Evolutionary conservation across 2,888 invertebrate species (phyloP), one percentile per base, ranked within the genome.

Genomic region (Drosophila tanythrix): DNA sequence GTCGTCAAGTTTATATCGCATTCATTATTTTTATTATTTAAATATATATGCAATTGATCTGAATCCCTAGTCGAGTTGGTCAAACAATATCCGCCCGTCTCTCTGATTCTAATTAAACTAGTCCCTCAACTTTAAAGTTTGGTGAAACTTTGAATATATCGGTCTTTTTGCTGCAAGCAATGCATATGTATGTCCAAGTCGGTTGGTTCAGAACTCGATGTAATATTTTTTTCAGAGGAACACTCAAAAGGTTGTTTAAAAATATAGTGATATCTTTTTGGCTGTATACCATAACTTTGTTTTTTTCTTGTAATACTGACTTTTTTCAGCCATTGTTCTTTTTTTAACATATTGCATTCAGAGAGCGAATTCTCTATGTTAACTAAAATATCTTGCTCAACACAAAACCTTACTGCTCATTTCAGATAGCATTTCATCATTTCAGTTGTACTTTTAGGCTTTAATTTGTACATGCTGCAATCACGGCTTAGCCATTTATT

Each of bases 291-390:
- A 0, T 21, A 15, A 8, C 4, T 46, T 15, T 46, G 13, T 7
- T 5, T 13, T 48, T 50, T 38, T 56, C 52, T 46, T 38, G 10
- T 57, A 27, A 21, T 3, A 35, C 55, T 25, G 18, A 59, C 59
- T 15, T 57, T 57, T 57, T 10, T 11, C 10, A 10, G 2, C 21
- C 3, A 11, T 43, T 21, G 2, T 27, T 25, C 11, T 69, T 59
- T 25, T 58, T 18, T 50, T 53, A 55, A 46, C 35, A 43, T 46
- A 55, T 36, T 57, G 35, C 21, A 62, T 50, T 25, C 2, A 25
- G 7, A 46, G 4, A 15, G 31, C 21, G 27, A 18, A 21, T 50
- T 33, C 13, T 55, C n/a, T 7, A 7, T n/a, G 18, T 13, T 31
- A 31, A 52, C 25, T 5, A 40, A 21, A n/a, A 43, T 13, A 43